Percentiles rank a stretch among this genome's conserved stretches.
These are phyloP conservation scores for Rhopilema esculentum DNA, from an alignment of 30 jellyfish, hydroid and myxozoan genomes.

Conservation along the genomic window DNA sequence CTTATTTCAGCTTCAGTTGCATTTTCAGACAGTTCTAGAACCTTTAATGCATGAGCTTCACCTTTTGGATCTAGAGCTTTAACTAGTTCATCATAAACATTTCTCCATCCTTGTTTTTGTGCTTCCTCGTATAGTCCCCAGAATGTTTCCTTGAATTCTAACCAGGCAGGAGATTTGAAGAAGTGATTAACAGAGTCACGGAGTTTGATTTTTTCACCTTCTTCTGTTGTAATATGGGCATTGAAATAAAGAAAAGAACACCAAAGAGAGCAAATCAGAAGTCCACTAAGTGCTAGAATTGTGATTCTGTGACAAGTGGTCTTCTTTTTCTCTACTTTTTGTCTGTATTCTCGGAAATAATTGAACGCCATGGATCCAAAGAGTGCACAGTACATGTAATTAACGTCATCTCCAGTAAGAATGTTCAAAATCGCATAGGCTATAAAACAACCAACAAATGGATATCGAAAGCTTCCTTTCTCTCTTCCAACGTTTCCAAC, in stretches of 20 bases:
- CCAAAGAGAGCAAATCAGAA: slow-evolving; percentile 85
- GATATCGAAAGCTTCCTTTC: slow-evolving; percentile 76
- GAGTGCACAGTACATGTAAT: slow-evolving; percentile 91
- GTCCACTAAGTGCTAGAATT: slow-evolving; percentile 74
- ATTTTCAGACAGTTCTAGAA: slow-evolving; percentile 77
- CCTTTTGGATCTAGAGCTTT: slow-evolving; percentile 98
- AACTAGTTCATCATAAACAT: slow-evolving; percentile 90
- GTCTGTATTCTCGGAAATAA: slow-evolving; percentile 77
- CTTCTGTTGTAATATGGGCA: slow-evolving; percentile 96
- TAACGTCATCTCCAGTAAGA: slow-evolving; percentile 76
- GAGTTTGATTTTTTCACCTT: slow-evolving; percentile 90
- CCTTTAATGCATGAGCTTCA: slow-evolving; percentile 94
- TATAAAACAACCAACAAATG: slow-evolving; percentile 66
- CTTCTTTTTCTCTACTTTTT: slow-evolving; percentile 27
- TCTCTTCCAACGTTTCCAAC: slow-evolving; percentile 96
- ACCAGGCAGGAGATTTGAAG: slow-evolving; percentile 99
- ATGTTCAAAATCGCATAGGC: slow-evolving; percentile 36
- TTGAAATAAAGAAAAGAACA: slow-evolving; percentile 87
- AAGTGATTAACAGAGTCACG: slow-evolving; percentile 92
- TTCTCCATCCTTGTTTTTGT: slow-evolving; percentile 93
- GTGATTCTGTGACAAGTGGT: slow-evolving; percentile 72
- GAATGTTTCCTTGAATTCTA: slow-evolving; percentile 88
- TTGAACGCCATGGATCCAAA: slow-evolving; percentile 83
- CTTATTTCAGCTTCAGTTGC: slow-evolving; percentile 88
- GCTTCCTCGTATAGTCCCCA: slow-evolving; percentile 93